These are phyloP conservation scores for Muraenolepis orangiensis DNA, from an alignment of 2,797 vertebrate species.

Conservation along the genomic window DNA sequence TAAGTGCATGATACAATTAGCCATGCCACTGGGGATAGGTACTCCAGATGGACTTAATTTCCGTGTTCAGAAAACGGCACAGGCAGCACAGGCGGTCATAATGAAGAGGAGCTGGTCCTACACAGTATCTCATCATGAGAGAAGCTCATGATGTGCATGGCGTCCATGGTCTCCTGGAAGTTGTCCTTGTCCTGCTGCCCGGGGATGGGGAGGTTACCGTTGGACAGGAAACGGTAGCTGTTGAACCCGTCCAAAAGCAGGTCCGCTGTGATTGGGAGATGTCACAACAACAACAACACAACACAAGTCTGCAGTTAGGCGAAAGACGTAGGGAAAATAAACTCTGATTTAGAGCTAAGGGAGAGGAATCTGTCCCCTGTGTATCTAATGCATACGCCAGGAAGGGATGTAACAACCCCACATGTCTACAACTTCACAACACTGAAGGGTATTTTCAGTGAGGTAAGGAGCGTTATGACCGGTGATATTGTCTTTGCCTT, in stretches of 20 bases:
- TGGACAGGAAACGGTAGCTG: conserved; percentile 95
- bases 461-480: background rate
- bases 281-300: conserved; percentile 5
- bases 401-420: background rate
- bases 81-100: background rate
- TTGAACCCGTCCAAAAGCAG: conserved; percentile 94
- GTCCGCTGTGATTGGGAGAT: conserved; percentile 77
- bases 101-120: conserved; percentile 43
- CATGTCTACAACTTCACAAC: background rate
- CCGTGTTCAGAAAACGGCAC: background rate
- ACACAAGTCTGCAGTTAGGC: background rate
- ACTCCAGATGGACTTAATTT: background rate
- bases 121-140: conserved; percentile 93
- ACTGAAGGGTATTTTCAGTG: background rate
- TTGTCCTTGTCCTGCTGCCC: conserved; percentile 99
- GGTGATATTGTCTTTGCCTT: background rate
- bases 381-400: background rate
- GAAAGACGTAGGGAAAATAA: background rate
- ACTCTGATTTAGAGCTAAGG: background rate
- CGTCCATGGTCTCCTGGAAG: conserved; percentile 99
- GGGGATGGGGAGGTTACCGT: conserved; percentile 92
- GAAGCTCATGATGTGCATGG: conserved; percentile 99
- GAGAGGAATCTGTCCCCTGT: background rate
- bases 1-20: background rate
- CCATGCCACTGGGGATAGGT: background rate